Evolutionary conservation across 2,888 invertebrate species (phyloP), one percentile per base, ranked within the genome.

Genomic region (Hirtodrosophila confusa): DNA sequence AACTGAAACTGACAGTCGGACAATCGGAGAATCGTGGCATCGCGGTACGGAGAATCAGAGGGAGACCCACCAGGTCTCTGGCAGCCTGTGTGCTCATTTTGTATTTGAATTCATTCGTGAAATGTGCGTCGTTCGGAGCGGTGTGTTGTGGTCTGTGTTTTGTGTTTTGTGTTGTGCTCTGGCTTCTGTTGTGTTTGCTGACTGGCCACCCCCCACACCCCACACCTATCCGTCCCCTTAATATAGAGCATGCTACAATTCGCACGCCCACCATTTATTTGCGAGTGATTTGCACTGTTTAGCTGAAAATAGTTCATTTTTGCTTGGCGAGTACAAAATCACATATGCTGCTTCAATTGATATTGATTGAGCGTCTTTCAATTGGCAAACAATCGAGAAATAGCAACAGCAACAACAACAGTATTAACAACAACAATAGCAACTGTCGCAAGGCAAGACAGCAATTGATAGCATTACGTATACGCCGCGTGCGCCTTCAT

Each of bases 101-200:
- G 82, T 75, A 84, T 85, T 82, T 85, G 75, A 84, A 75, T 84
- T 85, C 84, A 85, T 82, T 86, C 87, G 84, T 79, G 71, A 85
- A 85, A 78, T 78, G 84, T 85, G 86, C 84, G 84, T 86, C 73
- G 87, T 63, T 78, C 78, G 78, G 85, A 73, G 70, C 75, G 84
- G 69, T 83, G 41, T 68, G 69, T 68, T 57, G 39, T 51, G 36
- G 37, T 53, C 23, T 53, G 47, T 69, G 39, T 60, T 56, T 39
- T 61, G 60, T 40, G 48, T 8, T 29, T 39, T 61, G 60, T 40
- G 48, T 8, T 29, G 37, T 44, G 31, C 10, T 31, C 10, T 60
- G 45, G 47, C 41, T 29, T 49, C 47, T 71, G 50, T 57, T 72
- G 58, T 72, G 68, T 72, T 72, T 78, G 80, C 53, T 50, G 64